Percentiles rank a stretch among this genome's conserved stretches.
Conservation (phyloP, 2,113 vertebrate genomes). For the Mormyrus iriodes region DNA sequence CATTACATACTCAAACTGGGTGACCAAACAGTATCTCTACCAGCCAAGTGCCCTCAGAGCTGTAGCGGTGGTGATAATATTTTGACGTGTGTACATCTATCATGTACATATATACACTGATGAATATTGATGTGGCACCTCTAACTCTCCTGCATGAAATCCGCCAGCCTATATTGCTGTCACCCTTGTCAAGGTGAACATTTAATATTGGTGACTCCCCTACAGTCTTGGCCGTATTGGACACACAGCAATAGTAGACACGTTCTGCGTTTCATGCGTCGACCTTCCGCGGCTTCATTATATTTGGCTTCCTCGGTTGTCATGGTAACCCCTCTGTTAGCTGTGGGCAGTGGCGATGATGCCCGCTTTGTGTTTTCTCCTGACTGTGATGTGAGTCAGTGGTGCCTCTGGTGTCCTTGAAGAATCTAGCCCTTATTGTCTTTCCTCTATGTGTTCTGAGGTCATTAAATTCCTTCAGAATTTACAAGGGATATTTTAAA, state of each 20-base stretch:
- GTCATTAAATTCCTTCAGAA: background rate
- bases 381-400: background rate
- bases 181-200: background rate
- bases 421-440: background rate
- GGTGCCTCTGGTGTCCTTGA: background rate
- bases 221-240: background rate
- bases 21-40: background rate
- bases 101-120: background rate
- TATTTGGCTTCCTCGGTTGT: conserved; percentile 8
- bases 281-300: background rate
- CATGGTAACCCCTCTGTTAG: background rate
- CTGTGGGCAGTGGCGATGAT: background rate
- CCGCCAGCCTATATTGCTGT: no score
- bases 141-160: background rate
- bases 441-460: background rate
- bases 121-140: background rate
- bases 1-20: no score
- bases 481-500: background rate
- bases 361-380: background rate
- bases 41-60: background rate
- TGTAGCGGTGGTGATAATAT: background rate
- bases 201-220: background rate
- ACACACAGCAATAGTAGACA: background rate
- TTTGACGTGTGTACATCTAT: background rate
- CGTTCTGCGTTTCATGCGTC: background rate